Evolutionary conservation across 1,140 invertebrate species (phyloP), one percentile per base, ranked within the genome.

Genomic region (Polypedilum pembai): DNA sequence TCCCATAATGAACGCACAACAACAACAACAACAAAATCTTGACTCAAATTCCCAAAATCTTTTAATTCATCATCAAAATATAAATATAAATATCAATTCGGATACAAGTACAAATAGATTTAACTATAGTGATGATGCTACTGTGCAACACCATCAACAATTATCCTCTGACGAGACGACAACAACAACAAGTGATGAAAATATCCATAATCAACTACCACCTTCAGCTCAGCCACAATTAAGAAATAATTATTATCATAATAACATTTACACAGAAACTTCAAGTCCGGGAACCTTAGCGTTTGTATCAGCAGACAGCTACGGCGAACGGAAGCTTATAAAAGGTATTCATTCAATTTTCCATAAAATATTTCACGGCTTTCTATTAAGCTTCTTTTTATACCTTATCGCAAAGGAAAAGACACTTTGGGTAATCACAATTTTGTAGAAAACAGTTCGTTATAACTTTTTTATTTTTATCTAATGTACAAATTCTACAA

Each of bases 271-370:
- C 45, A 56, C 45, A 56, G 4, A 69, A 10, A 7, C n/a, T 12
- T 8, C 63, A 66, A 20, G 24, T 33, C 24, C 17, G 17, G 10
- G 65, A 20, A 69, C 17, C 8, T 69, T 69, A 20, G 17, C 65
- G 10, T 69, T 69, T 69, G 15, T 69, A 8, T 69, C 65, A 69
- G 65, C 65, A 69, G 65, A 69, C 18, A 21, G 77, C 40, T 80
- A 79, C 78, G 77, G 77, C 72, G 79, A 82, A 77, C 77, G 80
- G 12, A 82, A 80, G 75, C 74, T 81, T 8, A 77, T 79, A n/a
- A 81, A 81, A 79, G 77, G 80, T 80, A 75, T 69, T 69, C 8
- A 69, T 8, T 5, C 24, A n/a, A n/a, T n/a, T 33, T 33, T 33
- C 24, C 24, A 3, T 33, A n/a, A n/a, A n/a, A 3, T 33, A 33